phyloP scores from a whole-genome alignment of 1,140 invertebrate genomes.

The Trinorchestia longiramus region DNA sequence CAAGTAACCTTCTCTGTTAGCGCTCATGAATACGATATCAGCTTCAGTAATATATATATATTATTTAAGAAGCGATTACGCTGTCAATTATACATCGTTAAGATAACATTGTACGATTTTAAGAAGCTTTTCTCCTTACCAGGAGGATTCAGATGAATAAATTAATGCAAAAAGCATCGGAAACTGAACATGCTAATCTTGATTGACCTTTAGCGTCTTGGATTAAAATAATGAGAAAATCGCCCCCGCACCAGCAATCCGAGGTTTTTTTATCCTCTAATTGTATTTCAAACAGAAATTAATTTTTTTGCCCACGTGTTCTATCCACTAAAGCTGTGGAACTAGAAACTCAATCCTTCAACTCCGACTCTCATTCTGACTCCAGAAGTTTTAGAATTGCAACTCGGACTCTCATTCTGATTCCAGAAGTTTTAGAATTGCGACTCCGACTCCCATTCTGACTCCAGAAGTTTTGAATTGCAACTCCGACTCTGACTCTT shows the following conservation, averaged over 20 bases:
- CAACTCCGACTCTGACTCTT: too few relatives aligned
- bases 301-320: too few relatives aligned
- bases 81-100: not conserved
- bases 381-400: too few relatives aligned
- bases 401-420: too few relatives aligned
- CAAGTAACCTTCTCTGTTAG: not conserved
- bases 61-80: not conserved
- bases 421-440: too few relatives aligned
- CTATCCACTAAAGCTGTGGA: too few relatives aligned
- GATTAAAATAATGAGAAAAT: not conserved
- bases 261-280: not conserved
- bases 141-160: not conserved
- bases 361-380: too few relatives aligned
- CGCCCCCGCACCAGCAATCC: not conserved
- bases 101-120: not conserved
- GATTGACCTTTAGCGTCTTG: not conserved
- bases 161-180: not conserved
- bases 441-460: too few relatives aligned
- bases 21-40: not conserved
- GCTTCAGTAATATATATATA: not conserved
- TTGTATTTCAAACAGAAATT: too few relatives aligned
- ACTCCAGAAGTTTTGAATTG: too few relatives aligned
- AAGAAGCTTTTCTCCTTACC: not conserved
- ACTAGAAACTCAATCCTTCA: too few relatives aligned
- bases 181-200: not conserved